Evolutionary conservation across 2,113 vertebrate species (phyloP).

Genomic region (Tachysurus fulvidraco): DNA sequence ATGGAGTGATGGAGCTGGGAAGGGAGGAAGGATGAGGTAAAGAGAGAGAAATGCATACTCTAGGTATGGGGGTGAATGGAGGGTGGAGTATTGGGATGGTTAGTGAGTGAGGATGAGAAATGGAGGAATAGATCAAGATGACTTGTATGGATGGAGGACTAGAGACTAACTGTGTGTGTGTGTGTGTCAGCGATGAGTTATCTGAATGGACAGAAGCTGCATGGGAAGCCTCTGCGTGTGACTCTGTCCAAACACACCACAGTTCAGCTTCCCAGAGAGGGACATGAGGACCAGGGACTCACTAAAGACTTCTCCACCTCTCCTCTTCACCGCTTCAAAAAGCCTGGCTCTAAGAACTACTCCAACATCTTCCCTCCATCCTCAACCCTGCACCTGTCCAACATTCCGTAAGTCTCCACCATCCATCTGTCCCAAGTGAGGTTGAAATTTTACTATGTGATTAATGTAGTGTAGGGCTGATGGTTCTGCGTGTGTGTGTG

Average conservation of each 20-base stretch:
- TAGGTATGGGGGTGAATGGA: neutral
- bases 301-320: constrained; percentile 93
- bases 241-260: constrained; percentile 92
- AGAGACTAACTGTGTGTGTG: neutral
- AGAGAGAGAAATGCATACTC: neutral
- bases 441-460: neutral
- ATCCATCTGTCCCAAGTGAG: neutral
- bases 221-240: constrained; percentile 87
- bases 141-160: neutral
- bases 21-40: neutral
- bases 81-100: neutral
- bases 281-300: constrained; percentile 90
- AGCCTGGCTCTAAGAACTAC: constrained; percentile 97
- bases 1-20: neutral
- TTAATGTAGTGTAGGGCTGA: neutral
- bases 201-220: constrained; percentile 91
- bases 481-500: neutral
- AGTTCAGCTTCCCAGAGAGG: constrained; percentile 89
- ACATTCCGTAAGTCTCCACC: constrained; percentile 84
- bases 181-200: constrained; percentile 87
- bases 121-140: neutral
- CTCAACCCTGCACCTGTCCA: constrained; percentile 93
- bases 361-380: constrained; percentile 96
- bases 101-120: no score
- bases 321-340: constrained; percentile 95